Base-by-base conservation (phyloP, 2,888 invertebrate genomes). In the Cryptus armator region DNA sequence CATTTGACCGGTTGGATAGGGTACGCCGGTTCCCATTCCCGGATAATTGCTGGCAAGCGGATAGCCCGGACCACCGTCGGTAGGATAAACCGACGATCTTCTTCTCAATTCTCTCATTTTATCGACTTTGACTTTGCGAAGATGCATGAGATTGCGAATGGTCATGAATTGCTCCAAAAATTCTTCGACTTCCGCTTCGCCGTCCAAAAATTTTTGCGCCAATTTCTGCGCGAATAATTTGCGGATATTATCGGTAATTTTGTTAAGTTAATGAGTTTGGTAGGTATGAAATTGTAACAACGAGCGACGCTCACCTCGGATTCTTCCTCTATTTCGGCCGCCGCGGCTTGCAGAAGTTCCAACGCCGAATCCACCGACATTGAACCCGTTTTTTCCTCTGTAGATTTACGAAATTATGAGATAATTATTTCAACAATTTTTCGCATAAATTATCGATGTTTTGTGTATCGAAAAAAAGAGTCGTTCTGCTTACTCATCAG, bases 321-420 rank as follows among this genome's bases (percentile, higher is more conserved):
- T 91, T 98, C 96, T 92, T 99, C 99, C 93, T 99, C 99, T 77
- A 97, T 96, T 94, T 99, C 97, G 46, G 98, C 98, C 37, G 98
- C 97, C 12, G 98, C 97, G 10, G 99, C 97, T 95, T 99, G 98
- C 14, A 99, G 95, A 67, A 99, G 94, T 0, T 98, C 99, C 85
- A 98, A 95, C 0, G 98, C 97, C 32, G 98, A 97, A 89, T 99
- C 99, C 43, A 97, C 95, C 16, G 97, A 97, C 93, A 97, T 96
- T 68, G 96, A 96, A 0, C 97, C 96, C 32, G 97, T 96, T 92
- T 97, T 96, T 75, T 96, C 95, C 92, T 97, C 97, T 97, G 93
- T 53, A 94, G 95, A 86, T 78, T 53, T 7, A 56, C 10, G 9
- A 10, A 32, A 32, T 29, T n/a, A 46, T 32, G n/a, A 32, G 7